A percentile compares a stretch with the other conserved stretches of the same genome.
Evolutionary conservation across 2,888 invertebrate species (phyloP).

Genomic region (Autographa gamma): DNA sequence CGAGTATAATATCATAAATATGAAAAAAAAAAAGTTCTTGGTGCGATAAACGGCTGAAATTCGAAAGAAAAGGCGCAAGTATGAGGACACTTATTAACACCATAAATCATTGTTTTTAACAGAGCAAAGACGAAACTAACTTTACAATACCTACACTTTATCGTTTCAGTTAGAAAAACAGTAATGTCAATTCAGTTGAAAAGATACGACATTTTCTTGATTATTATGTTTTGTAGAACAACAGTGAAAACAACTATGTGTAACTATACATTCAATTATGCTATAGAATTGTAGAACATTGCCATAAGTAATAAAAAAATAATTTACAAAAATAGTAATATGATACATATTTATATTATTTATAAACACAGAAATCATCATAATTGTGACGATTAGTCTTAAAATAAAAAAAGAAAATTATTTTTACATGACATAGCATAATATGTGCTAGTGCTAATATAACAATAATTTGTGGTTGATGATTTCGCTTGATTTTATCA

Average conservation of each 20-base stretch:
- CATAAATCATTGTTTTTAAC: no score
- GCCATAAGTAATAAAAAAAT: conserved; percentile 21
- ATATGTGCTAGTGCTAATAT: conserved; percentile 22
- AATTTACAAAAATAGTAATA: conserved; percentile 17
- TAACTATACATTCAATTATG: conserved; percentile 28
- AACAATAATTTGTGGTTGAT: conserved; percentile 2
- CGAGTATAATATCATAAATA: not conserved
- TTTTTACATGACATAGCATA: conserved; percentile 14
- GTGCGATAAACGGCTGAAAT: no score
- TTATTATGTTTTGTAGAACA: conserved; percentile 36
- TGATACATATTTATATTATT: conserved; percentile 39
- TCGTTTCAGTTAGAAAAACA: not conserved
- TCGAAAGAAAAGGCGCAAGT: no score
- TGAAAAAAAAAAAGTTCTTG: no score
- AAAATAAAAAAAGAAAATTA: conserved; percentile 21
- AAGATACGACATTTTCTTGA: conserved; percentile 19
- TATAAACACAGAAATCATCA: conserved; percentile 37
- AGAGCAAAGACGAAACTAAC: not conserved
- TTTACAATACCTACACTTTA: no score
- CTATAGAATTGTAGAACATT: conserved; percentile 22
- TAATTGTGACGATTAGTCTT: conserved; percentile 34
- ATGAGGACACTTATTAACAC: no score
- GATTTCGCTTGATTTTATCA: not conserved
- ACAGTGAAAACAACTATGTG: conserved; percentile 32
- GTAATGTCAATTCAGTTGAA: conserved; percentile 5